Conservation (phyloP, 2,797 vertebrate genomes). For the Falco novaeseelandiae region DNA sequence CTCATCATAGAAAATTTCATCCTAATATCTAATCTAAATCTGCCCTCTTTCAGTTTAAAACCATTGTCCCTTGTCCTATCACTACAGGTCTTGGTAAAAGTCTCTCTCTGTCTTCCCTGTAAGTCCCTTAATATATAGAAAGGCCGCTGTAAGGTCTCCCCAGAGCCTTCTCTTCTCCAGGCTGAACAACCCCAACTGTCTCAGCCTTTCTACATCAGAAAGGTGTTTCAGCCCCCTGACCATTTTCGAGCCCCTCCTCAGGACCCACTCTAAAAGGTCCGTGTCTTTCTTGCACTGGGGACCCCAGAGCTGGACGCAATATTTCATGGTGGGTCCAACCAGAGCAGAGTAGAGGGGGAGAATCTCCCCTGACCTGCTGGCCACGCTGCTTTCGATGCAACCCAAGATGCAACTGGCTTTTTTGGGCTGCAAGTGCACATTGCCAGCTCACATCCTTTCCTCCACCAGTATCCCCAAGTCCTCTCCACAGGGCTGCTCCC, state of each 20-base stretch:
- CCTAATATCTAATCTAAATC: neutral
- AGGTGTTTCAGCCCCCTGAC: neutral
- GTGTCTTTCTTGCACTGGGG: neutral
- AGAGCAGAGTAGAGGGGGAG: neutral
- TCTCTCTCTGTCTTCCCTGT: neutral
- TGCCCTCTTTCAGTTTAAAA: neutral
- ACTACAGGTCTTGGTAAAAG: neutral
- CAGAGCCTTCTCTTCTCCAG: neutral
- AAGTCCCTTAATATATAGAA: neutral
- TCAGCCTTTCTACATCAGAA: neutral
- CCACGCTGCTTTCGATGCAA: neutral
- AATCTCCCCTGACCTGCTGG: neutral
- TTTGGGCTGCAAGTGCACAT: neutral
- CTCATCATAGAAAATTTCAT: neutral
- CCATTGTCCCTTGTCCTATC: neutral
- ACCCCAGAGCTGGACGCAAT: neutral
- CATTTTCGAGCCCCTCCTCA: neutral
- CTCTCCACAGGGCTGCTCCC: too few species aligned
- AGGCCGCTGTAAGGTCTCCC: neutral
- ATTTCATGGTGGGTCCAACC: neutral
- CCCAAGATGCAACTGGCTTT: neutral
- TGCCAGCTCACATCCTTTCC: too few species aligned
- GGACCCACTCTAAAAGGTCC: rapidly evolving
- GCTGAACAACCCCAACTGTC: neutral
- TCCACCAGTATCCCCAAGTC: too few species aligned